Percentiles rank a stretch among this genome's conserved stretches.
These are phyloP conservation scores for Neolamprologus tretocephalus DNA, from an alignment of 2,113 vertebrate genomes.

Conservation along the genomic window DNA sequence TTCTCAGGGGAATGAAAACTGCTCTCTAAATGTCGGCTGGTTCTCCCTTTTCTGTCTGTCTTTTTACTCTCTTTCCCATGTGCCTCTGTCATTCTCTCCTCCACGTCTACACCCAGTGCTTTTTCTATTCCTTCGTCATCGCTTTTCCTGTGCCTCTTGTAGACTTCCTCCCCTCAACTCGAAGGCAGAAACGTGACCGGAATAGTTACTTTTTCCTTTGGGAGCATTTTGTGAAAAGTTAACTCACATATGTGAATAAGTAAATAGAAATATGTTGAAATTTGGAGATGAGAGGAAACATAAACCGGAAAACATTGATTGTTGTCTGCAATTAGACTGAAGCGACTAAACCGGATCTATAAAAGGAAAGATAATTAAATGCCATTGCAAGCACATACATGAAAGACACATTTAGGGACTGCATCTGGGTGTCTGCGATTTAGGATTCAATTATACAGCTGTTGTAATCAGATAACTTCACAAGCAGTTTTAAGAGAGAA, in stretches of 20 bases:
- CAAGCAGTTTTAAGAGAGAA: not conserved
- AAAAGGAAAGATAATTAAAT: not conserved
- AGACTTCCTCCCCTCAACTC: not conserved
- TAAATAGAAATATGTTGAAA: not conserved
- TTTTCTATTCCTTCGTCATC: not conserved
- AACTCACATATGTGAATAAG: not conserved
- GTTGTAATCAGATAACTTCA: not conserved
- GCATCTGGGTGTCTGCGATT: not conserved
- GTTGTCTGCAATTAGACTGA: not conserved
- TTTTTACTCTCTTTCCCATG: not conserved
- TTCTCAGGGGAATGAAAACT: conserved; percentile 2
- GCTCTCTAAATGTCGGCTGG: not conserved
- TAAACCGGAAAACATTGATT: not conserved
- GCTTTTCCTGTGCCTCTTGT: not conserved
- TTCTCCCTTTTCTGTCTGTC: not conserved
- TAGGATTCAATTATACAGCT: not conserved
- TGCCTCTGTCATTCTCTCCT: not conserved
- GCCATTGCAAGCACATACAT: not conserved
- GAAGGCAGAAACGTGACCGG: not conserved
- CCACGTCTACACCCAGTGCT: not conserved
- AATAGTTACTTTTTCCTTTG: not conserved
- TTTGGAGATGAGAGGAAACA: not conserved
- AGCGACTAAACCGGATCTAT: not conserved
- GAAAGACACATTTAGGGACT: not conserved
- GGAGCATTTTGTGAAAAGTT: not conserved